Evolutionary conservation across 2,888 invertebrate species (phyloP).

Genomic region (Drosophila recens): DNA sequence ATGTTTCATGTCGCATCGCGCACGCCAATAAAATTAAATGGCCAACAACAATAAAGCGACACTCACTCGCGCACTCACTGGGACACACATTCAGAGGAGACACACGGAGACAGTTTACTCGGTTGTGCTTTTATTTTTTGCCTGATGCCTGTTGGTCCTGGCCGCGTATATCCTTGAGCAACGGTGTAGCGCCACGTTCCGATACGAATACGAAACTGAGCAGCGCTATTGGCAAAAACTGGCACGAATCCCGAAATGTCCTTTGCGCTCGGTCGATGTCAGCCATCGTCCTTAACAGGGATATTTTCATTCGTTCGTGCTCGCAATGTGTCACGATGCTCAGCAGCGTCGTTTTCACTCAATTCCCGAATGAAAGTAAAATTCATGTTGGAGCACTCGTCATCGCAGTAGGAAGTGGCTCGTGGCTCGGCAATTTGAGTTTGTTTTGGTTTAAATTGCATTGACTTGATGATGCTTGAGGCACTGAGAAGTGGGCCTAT

Average conservation of each 20-base stretch:
- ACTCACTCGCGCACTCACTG: slow-evolving; percentile 42
- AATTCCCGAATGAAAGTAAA: slow-evolving; percentile 80
- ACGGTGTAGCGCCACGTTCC: slow-evolving; percentile 85
- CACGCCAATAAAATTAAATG: slow-evolving; percentile 68
- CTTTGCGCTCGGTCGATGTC: slow-evolving; percentile 63
- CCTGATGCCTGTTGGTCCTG: slow-evolving; percentile 21
- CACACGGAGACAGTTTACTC: slow-evolving; percentile 41
- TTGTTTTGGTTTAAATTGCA: slow-evolving; percentile 81
- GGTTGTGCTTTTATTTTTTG: slow-evolving; percentile 42
- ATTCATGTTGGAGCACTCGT: slow-evolving; percentile 32
- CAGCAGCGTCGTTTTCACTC: slow-evolving; percentile 72
- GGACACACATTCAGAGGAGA: slow-evolving; percentile 7
- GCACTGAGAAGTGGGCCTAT: slow-evolving; percentile 74
- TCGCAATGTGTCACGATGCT: slow-evolving; percentile 14
- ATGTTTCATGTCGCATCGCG: slow-evolving; percentile 53
- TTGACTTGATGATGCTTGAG: slow-evolving; percentile 72
- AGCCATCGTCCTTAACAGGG: slow-evolving; percentile 41
- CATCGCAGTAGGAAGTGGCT: slow-evolving; percentile 16
- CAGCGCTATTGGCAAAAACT: slow-evolving; percentile 77
- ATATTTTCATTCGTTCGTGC: slow-evolving; percentile 52
- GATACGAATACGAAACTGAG: slow-evolving; percentile 86
- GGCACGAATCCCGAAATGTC: slow-evolving; percentile 73
- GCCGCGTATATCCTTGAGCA: slow-evolving; percentile 82
- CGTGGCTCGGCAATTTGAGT: slow-evolving; percentile 70
- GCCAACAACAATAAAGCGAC: slow-evolving; percentile 35